Percentiles rank a stretch among this genome's conserved stretches.
phyloP scores from a whole-genome alignment of 1,140 invertebrate genomes.

The Asbolus verrucosus region DNA sequence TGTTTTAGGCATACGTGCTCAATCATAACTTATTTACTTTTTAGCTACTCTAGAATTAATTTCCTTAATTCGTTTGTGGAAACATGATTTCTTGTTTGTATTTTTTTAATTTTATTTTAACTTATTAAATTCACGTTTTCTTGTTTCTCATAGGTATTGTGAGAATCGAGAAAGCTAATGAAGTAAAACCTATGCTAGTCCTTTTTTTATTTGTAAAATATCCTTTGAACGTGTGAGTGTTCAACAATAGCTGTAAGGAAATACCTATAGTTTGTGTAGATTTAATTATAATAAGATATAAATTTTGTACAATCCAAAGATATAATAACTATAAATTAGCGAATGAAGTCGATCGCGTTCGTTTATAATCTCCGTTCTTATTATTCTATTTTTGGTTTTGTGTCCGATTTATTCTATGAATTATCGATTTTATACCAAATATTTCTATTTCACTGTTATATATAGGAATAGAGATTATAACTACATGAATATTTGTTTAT shows the following conservation, averaged over 20 bases:
- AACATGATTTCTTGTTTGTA: slow-evolving; percentile 38
- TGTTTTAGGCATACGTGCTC: slow-evolving; percentile 56
- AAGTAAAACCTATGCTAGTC: slow-evolving; percentile 60
- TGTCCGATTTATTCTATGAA: not conserved
- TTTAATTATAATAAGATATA: slow-evolving; percentile 58
- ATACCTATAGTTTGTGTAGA: slow-evolving; percentile 52
- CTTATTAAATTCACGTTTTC: slow-evolving; percentile 34
- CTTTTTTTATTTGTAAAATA: slow-evolving; percentile 54
- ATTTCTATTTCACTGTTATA: slow-evolving; percentile 2
- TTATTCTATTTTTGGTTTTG: too few species aligned
- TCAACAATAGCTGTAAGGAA: slow-evolving; percentile 48
- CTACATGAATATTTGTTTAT: not conserved
- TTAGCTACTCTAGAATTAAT: slow-evolving; percentile 36
- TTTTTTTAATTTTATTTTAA: slow-evolving; percentile 49
- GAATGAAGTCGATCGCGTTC: slow-evolving; percentile 28
- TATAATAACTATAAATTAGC: slow-evolving; percentile 49
- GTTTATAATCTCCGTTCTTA: slow-evolving; percentile 38
- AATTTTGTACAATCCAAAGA: slow-evolving; percentile 65
- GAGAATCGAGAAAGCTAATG: slow-evolving; percentile 1
- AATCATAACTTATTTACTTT: slow-evolving; percentile 51
- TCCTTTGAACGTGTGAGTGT: slow-evolving; percentile 55
- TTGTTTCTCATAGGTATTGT: not conserved
- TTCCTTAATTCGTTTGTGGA: slow-evolving; percentile 7
- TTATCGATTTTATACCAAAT: slow-evolving; percentile 1
- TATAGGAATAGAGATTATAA: slow-evolving; percentile 26